Percentiles rank a stretch among this genome's conserved stretches.
Conservation (phyloP, 2,888 invertebrate species). For the Chrysomela aeneicollis region DNA sequence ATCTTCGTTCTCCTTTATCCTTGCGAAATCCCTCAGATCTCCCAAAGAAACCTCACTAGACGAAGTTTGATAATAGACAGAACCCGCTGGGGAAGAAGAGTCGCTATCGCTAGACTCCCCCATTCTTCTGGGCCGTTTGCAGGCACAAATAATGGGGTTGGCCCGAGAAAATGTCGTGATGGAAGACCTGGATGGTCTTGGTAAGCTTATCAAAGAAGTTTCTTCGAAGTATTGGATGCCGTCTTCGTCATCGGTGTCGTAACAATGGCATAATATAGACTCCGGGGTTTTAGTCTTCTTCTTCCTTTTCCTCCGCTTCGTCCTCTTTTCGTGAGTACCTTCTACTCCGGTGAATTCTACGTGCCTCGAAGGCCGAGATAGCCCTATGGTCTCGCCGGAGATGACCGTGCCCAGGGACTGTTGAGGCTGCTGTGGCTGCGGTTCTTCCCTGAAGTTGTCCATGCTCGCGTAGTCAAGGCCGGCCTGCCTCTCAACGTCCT, state of each 20-base stretch:
- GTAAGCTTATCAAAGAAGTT: slow-evolving; percentile 18
- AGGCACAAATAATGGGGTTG: background rate
- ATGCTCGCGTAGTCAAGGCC: slow-evolving; percentile 56
- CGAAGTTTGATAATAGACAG: slow-evolving; percentile 5
- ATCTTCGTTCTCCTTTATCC: background rate
- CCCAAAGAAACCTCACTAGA: slow-evolving; percentile 10
- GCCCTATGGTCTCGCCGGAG: slow-evolving; percentile 13
- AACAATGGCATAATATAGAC: slow-evolving; percentile 8
- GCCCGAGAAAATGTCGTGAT: background rate
- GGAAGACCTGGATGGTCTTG: slow-evolving; percentile 1
- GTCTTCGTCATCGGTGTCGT: slow-evolving; percentile 24
- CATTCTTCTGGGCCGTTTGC: background rate
- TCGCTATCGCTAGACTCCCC: background rate
- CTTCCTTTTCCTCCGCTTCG: slow-evolving; percentile 21
- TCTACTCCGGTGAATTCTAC: slow-evolving; percentile 34
- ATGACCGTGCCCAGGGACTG: slow-evolving; percentile 24
- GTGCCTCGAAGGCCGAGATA: slow-evolving; percentile 14
- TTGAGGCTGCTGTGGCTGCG: slow-evolving; percentile 18
- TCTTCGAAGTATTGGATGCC: slow-evolving; percentile 18
- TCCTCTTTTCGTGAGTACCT: slow-evolving; percentile 13
- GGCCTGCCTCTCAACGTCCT: slow-evolving; percentile 56
- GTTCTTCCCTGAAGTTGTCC: slow-evolving; percentile 49
- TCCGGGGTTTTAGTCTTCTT: slow-evolving; percentile 27
- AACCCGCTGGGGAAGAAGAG: background rate
- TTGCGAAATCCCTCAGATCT: background rate